phyloP scores from a whole-genome alignment of 2,113 vertebrate species.

The Orthonyx spaldingii region DNA sequence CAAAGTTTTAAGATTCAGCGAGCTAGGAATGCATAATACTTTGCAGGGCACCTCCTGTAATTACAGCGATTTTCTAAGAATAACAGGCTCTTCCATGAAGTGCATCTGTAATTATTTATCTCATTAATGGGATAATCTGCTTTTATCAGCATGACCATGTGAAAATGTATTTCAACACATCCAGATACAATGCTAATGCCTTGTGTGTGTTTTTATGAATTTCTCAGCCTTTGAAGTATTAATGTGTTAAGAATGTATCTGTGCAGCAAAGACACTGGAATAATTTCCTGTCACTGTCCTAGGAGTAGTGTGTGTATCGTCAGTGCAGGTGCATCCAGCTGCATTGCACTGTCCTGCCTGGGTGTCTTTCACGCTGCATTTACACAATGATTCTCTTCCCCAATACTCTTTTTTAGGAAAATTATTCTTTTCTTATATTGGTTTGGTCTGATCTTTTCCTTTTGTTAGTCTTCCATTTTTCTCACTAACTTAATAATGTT shows the following conservation, averaged over 20 bases:
- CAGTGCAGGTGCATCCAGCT: background rate
- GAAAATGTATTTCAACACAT: background rate
- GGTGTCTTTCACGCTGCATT: background rate
- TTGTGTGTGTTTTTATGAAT: background rate
- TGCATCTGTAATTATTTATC: slow-evolving; percentile 37
- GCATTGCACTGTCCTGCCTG: background rate
- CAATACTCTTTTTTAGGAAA: background rate
- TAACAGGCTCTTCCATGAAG: background rate
- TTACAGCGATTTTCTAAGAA: slow-evolving; percentile 31
- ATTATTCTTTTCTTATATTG: background rate
- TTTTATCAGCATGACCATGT: slow-evolving; percentile 15
- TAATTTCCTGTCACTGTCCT: background rate
- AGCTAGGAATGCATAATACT: background rate
- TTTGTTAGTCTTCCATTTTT: background rate
- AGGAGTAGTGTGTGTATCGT: background rate
- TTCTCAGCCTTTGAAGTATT: slow-evolving; percentile 10
- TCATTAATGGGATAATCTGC: slow-evolving; percentile 34
- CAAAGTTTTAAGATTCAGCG: background rate
- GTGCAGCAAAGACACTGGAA: background rate
- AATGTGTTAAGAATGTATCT: background rate
- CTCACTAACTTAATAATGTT: background rate
- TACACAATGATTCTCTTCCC: background rate
- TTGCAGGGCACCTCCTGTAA: background rate
- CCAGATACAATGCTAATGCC: background rate
- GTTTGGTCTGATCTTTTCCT: background rate